These are phyloP conservation scores for Melanchra persicariae DNA, from an alignment of 2,888 invertebrate genomes.

Conservation along the genomic window DNA sequence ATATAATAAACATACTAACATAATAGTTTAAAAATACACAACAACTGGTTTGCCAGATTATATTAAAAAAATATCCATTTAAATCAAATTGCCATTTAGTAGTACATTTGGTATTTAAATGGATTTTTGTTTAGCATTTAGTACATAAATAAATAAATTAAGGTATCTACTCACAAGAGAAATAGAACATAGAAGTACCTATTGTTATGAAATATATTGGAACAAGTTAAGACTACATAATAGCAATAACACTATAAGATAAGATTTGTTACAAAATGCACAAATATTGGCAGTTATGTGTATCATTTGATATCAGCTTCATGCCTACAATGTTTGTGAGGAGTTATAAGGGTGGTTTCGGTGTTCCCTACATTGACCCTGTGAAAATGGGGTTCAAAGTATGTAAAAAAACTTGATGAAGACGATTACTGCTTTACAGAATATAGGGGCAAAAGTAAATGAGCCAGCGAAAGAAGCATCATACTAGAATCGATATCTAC, in stretches of 20 bases:
- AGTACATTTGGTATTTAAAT: too few relatives aligned
- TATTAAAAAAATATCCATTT: slow-evolving; percentile 11
- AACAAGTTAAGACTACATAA: slow-evolving; percentile 64
- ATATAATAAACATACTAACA: slow-evolving; percentile 36
- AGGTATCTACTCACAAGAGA: slow-evolving; percentile 18
- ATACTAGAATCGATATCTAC: neutral
- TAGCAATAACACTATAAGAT: slow-evolving; percentile 61
- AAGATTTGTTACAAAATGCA: slow-evolving; percentile 59
- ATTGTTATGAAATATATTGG: slow-evolving; percentile 57
- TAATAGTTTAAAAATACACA: slow-evolving; percentile 35
- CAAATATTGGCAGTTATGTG: slow-evolving; percentile 31
- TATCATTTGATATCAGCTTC: slow-evolving; percentile 16
- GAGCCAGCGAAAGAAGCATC: neutral
- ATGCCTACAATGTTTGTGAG: neutral
- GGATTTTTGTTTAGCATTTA: slow-evolving; percentile 12
- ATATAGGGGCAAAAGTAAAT: too few relatives aligned
- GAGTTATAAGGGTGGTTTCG: neutral
- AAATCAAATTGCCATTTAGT: slow-evolving; percentile 32
- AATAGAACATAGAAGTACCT: slow-evolving; percentile 17
- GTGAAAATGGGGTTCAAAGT: neutral
- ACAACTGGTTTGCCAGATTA: slow-evolving; percentile 7
- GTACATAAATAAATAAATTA: slow-evolving; percentile 16
- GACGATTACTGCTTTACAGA: too few relatives aligned
- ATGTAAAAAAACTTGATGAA: too few relatives aligned
- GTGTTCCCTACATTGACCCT: neutral